Base-by-base conservation (phyloP, 2,113 vertebrate species). In the Grammomys dolichurus region DNA sequence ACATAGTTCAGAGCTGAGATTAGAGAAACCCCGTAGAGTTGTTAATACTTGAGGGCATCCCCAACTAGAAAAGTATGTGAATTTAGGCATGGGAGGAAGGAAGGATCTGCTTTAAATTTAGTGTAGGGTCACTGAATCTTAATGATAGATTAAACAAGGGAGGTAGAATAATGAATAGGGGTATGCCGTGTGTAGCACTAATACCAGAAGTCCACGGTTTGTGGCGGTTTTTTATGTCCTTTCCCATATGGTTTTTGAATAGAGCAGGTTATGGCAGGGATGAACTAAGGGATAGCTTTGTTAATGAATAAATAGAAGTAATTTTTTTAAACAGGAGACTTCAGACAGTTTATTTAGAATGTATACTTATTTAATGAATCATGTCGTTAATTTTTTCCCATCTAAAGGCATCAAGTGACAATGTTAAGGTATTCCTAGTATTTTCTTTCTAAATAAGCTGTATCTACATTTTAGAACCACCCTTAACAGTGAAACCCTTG, bases 51-150 rank as follows among this genome's bases (percentile, higher is more conserved):
- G 97, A 99, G 99, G 99, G 98, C 98, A 99, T 99, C 98, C 98
- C 98, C 98, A 98, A 0, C 98, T 98, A 98, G 99, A 99, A 98
- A 99, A 98, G 98, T 98, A 98, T 99, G 99, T 99, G 98, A 99
- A 98, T 99, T 99, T 99, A 98, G 98, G 98, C 98, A 99, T 99
- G 98, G 98, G 98, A 99, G 99, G 99, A 99, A 99, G 99, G 98
- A 99, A 99, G 98, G 98, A 99, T 99, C 98, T 99, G 98, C 98
- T 99, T 99, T 99, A 99, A 99, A 98, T 99, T 99, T 99, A 99
- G 98, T 98, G 98, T 98, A 98, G 99, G 98, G 98, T 99, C 99
- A 99, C 98, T 99, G 98, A 98, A 97, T 98, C 98, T 98, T 99
- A 99, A 99, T 99, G 99, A 99, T 99, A 99, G 98, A 99, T 99